Evolutionary conservation across 2,113 vertebrate genomes (phyloP).

Genomic region (Brachypteracias leptosomus): DNA sequence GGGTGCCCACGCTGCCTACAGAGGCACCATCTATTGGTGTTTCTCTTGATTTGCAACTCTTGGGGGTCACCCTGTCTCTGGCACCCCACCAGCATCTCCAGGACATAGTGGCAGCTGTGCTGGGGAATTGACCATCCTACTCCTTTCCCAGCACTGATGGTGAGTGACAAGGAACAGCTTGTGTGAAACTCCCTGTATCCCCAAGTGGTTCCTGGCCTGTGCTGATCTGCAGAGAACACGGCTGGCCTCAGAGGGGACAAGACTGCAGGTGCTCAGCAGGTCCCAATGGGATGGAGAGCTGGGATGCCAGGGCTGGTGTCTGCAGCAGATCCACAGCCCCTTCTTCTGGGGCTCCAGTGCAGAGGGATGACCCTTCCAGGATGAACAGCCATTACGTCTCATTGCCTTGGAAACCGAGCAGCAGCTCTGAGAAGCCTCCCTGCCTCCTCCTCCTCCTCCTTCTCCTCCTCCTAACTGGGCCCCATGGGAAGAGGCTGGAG

Average conservation of each 20-base stretch:
- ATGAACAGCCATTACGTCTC: slow-evolving; percentile 52
- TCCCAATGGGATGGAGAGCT: background rate
- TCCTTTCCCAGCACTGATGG: background rate
- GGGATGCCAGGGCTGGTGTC: background rate
- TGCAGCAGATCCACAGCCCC: background rate
- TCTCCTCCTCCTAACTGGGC: background rate
- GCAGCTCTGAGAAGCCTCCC: slow-evolving; percentile 2
- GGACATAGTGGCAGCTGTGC: background rate
- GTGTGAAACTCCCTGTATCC: background rate
- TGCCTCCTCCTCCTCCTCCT: background rate
- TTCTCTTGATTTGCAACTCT: background rate
- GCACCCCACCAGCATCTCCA: background rate
- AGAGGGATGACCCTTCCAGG: slow-evolving; percentile 7
- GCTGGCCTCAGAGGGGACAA: accelerated
- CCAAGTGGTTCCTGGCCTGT: accelerated
- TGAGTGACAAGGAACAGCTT: background rate
- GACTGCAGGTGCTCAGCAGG: background rate
- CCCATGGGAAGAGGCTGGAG: background rate
- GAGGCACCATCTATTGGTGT: accelerated
- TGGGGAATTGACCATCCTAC: accelerated
- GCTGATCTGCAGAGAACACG: background rate
- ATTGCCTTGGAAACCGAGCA: slow-evolving; percentile 60
- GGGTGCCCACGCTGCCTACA: background rate
- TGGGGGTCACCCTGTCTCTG: background rate
- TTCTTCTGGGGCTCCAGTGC: background rate